Base-by-base conservation (phyloP, 1,140 invertebrate species). In the Potamilus streckersoni region DNA sequence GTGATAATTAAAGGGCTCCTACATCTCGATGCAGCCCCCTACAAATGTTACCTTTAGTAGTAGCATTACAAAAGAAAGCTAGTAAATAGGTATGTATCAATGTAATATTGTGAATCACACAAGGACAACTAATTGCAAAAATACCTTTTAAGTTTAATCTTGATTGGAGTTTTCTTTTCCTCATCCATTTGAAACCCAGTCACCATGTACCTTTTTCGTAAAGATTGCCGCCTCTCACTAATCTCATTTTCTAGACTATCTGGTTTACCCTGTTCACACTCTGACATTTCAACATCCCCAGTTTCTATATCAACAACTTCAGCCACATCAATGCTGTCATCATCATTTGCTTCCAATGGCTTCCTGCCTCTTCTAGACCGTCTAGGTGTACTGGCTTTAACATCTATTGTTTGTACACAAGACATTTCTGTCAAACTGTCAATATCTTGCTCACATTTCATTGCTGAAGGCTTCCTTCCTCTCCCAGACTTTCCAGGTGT, bases 91-190 rank as follows among this genome's bases (percentile, higher is more conserved):
- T 38, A 38, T 38, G 38, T 38, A 38, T 38, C 38, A 38, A 38
- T 38, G 38, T 38, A 38, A 38, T 38, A 38, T 38, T 38, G 4
- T 38, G 38, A 38, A 38, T 38, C 38, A 38, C 38, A 38, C 38
- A 38, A 38, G 38, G 2, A 31, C 19, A 70, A 20, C 23, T 20
- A 16, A 15, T 19, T 60, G 59, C n/a, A 20, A 70, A 23, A 19
- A 56, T 63, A 77, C 75, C 75, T 71, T 69, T 69, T 77, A 3
- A 77, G 69, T 63, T 77, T 77, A 58, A 77, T 77, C 27, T 77
- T 77, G 20, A 77, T 77, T 20, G 75, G 75, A n/a, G 75, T 77
- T 66, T 66, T 68, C 20, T 55, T 77, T 64, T 77, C 75, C 14
- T 66, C 69, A 69, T 77, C 75, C 75, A 77, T 77, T 27, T 77